Evolutionary conservation across 2,113 vertebrate species (phyloP).

Genomic region (Caretta caretta): DNA sequence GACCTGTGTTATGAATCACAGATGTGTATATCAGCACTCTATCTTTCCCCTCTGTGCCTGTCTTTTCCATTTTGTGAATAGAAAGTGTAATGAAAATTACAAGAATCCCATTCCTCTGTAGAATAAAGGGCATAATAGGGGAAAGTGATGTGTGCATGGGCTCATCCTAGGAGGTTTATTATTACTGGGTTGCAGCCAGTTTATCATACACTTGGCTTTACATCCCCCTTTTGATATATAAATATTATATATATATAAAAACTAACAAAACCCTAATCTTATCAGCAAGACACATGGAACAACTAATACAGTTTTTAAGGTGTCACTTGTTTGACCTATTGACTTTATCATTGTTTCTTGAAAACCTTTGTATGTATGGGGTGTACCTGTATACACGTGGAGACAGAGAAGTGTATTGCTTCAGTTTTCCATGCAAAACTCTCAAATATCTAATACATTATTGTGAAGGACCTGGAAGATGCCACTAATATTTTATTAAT

Average conservation of each 20-base stretch:
- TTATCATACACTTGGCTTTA: neutral
- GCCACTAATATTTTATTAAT: neutral
- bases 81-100: neutral
- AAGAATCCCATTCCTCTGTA: neutral
- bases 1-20: neutral
- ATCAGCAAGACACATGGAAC: neutral
- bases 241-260: too few species aligned
- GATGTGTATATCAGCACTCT: neutral
- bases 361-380: neutral
- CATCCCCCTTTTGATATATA: neutral
- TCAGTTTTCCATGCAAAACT: neutral
- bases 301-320: neutral
- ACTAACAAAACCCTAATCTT: neutral
- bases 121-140: neutral
- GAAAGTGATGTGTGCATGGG: neutral
- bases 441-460: neutral
- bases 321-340: neutral
- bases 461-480: neutral
- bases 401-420: neutral
- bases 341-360: neutral
- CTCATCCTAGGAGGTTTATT: neutral
- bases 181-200: neutral
- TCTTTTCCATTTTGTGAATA: neutral
- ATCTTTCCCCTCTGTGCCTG: neutral
- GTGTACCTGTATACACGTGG: neutral